These are phyloP conservation scores for Eueremaeus valkanovi DNA, from an alignment of 2,888 invertebrate species.

Conservation along the genomic window DNA sequence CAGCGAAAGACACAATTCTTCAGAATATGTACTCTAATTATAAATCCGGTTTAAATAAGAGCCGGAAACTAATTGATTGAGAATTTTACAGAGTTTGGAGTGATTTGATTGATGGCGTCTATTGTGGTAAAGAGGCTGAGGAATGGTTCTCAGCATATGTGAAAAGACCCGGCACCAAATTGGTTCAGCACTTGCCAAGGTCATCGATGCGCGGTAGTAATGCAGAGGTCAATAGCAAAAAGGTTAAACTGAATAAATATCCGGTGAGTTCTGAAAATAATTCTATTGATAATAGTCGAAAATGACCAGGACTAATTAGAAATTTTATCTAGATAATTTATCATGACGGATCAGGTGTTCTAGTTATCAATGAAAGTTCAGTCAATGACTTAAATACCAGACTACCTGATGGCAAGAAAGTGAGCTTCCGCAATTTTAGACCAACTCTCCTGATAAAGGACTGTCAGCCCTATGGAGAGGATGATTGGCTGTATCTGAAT, in stretches of 20 bases:
- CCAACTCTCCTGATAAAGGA: slow-evolving; percentile 40
- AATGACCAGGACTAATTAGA: too few relatives aligned
- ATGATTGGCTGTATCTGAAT: slow-evolving; percentile 38
- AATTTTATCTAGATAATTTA: slow-evolving; percentile 36
- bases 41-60: neutral
- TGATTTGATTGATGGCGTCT: slow-evolving; percentile 20
- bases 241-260: neutral
- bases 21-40: slow-evolving; percentile 5
- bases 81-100: slow-evolving; percentile 27
- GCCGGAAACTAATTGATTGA: slow-evolving; percentile 12
- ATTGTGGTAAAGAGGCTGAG: slow-evolving; percentile 14
- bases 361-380: slow-evolving; percentile 40
- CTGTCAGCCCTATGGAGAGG: slow-evolving; percentile 38
- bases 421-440: slow-evolving; percentile 38
- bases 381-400: slow-evolving; percentile 37
- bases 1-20: neutral
- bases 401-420: slow-evolving; percentile 3
- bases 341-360: slow-evolving; percentile 34
- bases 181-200: slow-evolving; percentile 29
- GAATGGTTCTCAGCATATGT: slow-evolving; percentile 9
- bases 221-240: neutral
- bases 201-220: neutral
- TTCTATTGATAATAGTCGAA: too few relatives aligned
- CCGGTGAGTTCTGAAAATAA: neutral
- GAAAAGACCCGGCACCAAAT: neutral